Evolutionary conservation across 2,113 vertebrate genomes (phyloP).

Genomic region (Vicugna pacos): DNA sequence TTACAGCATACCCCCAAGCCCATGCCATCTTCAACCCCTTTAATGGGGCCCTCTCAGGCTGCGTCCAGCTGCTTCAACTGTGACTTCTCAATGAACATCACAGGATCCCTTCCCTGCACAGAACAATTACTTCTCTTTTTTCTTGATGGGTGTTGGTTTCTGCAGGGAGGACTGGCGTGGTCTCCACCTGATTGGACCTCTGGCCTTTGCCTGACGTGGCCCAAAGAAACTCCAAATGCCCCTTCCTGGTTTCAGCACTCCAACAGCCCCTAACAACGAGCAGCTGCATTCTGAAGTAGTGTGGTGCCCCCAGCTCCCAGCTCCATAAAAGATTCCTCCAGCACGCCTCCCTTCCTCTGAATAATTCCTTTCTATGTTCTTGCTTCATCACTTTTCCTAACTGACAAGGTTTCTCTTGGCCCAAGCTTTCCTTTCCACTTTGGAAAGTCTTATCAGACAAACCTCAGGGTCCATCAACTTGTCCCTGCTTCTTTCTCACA

Average conservation of each 20-base stretch:
- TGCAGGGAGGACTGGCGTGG: not conserved
- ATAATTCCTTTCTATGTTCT: slow-evolving; percentile 79
- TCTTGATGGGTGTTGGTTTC: not conserved
- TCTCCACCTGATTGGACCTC: not conserved
- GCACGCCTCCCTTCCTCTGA: slow-evolving; percentile 80
- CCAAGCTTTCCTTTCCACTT: slow-evolving; percentile 82
- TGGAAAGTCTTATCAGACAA: slow-evolving; percentile 85
- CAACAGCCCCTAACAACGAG: not conserved
- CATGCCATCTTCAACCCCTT: not conserved
- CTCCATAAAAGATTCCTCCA: slow-evolving; percentile 74
- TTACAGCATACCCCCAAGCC: not conserved
- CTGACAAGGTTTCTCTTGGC: slow-evolving; percentile 82
- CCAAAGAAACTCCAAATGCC: not conserved
- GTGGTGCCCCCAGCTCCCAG: not conserved
- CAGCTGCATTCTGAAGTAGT: not conserved
- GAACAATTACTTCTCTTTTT: not conserved
- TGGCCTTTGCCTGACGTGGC: not conserved
- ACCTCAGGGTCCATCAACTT: slow-evolving; percentile 76
- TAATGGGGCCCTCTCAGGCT: not conserved
- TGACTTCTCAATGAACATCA: not conserved
- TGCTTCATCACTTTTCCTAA: slow-evolving; percentile 83
- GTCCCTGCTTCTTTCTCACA: slow-evolving; percentile 55
- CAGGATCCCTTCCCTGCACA: not conserved
- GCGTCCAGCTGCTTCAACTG: not conserved
- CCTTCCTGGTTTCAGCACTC: not conserved